Evolutionary conservation across 1,140 invertebrate genomes (phyloP), one percentile per base, ranked within the genome.

Genomic region (Caerostris extrusa): DNA sequence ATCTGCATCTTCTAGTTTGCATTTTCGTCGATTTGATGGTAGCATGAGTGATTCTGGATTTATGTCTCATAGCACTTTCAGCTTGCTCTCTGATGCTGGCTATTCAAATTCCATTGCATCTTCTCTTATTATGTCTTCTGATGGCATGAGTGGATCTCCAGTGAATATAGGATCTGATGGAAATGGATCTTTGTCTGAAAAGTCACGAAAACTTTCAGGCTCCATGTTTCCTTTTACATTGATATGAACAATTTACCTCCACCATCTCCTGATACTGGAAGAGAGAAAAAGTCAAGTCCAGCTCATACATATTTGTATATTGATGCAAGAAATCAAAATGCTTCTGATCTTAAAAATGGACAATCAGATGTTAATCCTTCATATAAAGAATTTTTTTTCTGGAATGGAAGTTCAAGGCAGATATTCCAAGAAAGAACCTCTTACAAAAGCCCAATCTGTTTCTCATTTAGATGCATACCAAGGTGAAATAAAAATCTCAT

Each of bases 1-100:
- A 19, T 82, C 89, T 34, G 50, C 56, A 5, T 53, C 64, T 19
- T 71, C 58, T 57, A 61, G 88, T 34, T 7, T 91, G 6, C 93
- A 94, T 56, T 60, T 87, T 57, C 90, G 90, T 58, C 19, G 90
- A 34, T 10, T 83, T 14, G 94, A 94, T 93, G 92, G 91, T n/a
- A 94, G 93, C 67, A 94, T 94, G 94, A 94, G 67, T 83, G 94
- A 94, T 83, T 94, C 94, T 61, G 94, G 94, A 4, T 94, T 94
- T 88, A 91, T 94, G 93, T 94, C 94, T 8, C 91, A 94, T 64
- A 94, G 94, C 55, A 93, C 87, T 19, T 93, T 91, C n/a, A 94
- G 94, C 58, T 50, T 93, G 5, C 50, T 94, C n/a, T 94, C 94
- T 60, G 94, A 94, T 19, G 88, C 94, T 5, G 91, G 77, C 3